Evolutionary conservation across 1,140 invertebrate genomes (phyloP).

Genomic region (Apis cerana): DNA sequence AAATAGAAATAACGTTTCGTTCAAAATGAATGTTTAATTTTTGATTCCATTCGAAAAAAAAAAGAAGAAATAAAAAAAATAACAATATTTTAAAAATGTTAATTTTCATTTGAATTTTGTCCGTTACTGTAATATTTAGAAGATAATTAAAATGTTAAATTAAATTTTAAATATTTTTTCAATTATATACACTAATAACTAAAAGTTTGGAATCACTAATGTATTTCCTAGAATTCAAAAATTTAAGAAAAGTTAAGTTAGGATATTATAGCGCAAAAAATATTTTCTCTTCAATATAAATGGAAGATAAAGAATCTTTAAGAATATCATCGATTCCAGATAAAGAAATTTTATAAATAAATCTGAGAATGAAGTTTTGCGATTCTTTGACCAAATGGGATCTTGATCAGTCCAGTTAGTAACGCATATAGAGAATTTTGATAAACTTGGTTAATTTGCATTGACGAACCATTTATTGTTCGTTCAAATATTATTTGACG

Average conservation of each 20-base stretch:
- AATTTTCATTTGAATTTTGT: neutral
- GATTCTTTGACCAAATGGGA: neutral
- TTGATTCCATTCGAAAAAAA: neutral
- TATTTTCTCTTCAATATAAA: too few species aligned
- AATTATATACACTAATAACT: neutral
- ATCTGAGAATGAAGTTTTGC: neutral
- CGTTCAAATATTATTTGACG: constrained; percentile 18
- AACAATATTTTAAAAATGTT: neutral
- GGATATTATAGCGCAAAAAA: too few species aligned
- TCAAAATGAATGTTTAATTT: neutral
- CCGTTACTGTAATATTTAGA: neutral
- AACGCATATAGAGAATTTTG: constrained; percentile 14
- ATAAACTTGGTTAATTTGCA: constrained; percentile 18
- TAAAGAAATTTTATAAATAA: neutral
- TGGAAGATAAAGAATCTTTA: neutral
- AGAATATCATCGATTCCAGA: neutral
- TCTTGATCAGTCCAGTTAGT: constrained; percentile 20
- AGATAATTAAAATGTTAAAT: neutral
- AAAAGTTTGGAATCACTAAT: too few species aligned
- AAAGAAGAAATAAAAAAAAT: neutral
- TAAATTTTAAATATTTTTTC: too few species aligned
- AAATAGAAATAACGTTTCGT: neutral
- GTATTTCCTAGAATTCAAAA: too few species aligned
- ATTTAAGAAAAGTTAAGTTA: too few species aligned
- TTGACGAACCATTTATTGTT: neutral